Conservation (phyloP, 2,113 vertebrate species). For the Oenanthe oenanthe region DNA sequence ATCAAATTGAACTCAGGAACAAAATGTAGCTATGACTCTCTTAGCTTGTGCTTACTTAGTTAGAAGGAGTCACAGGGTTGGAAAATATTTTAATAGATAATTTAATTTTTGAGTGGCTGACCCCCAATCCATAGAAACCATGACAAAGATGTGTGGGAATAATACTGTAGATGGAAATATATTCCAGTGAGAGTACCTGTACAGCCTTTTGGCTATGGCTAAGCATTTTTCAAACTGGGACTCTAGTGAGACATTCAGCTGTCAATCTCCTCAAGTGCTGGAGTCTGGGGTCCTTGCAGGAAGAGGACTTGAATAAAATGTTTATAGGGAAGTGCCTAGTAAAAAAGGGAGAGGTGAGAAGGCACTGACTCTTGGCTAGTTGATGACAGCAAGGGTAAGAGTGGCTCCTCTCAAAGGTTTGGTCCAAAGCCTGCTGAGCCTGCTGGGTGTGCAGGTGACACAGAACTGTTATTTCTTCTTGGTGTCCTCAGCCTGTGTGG, state of each 20-base stretch:
- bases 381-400: not conserved
- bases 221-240: not conserved
- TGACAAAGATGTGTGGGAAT: not conserved
- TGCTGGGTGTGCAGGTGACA: not conserved
- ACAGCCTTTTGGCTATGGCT: not conserved
- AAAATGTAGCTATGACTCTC: constrained; percentile 5
- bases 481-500: not conserved
- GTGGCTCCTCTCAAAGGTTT: not conserved
- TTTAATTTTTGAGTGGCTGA: not conserved
- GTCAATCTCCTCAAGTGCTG: not conserved
- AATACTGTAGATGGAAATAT: not conserved
- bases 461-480: not conserved
- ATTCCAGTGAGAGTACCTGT: not conserved
- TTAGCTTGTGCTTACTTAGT: not conserved
- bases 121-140: not conserved
- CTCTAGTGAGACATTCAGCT: not conserved
- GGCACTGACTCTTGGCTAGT: not conserved
- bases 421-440: not conserved
- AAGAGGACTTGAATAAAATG: not conserved
- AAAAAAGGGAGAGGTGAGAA: not conserved
- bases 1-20: not conserved
- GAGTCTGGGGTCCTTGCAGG: not conserved
- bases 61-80: not conserved
- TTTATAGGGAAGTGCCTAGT: not conserved
- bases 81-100: not conserved